These are phyloP conservation scores for Ctenomys sociabilis DNA, from an alignment of 2,113 vertebrate genomes.

Conservation along the genomic window DNA sequence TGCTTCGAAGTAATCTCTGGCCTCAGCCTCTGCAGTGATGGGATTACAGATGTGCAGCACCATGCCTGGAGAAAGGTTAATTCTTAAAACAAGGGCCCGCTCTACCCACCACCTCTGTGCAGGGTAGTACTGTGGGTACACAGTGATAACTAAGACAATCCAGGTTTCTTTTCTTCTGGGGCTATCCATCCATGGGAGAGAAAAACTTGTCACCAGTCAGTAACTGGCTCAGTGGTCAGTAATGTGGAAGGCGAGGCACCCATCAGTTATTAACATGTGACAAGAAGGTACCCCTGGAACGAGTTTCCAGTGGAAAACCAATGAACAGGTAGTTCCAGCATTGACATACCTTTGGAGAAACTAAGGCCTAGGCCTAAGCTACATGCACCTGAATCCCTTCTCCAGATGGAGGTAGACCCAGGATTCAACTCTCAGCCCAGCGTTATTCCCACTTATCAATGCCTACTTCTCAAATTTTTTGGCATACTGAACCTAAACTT, in stretches of 20 bases:
- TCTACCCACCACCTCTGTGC: background rate
- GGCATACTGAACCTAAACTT: background rate
- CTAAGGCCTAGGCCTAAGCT: background rate
- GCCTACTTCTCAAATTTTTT: background rate
- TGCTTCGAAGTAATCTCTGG: no score
- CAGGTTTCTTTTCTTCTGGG: background rate
- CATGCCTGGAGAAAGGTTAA: background rate
- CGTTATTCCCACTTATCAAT: background rate
- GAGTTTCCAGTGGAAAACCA: conserved; percentile 1
- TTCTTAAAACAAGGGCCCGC: background rate
- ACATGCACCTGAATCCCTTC: background rate
- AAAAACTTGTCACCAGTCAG: background rate
- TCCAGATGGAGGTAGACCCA: background rate
- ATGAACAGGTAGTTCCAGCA: background rate
- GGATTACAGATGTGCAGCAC: no score
- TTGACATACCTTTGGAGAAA: background rate
- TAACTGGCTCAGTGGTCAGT: background rate
- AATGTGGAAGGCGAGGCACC: background rate
- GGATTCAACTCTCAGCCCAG: background rate
- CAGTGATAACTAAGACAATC: background rate
- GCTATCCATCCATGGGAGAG: background rate
- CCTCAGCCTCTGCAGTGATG: background rate
- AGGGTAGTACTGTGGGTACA: background rate
- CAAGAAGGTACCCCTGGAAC: background rate
- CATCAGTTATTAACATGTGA: background rate